Evolutionary conservation across 2,888 invertebrate species (phyloP).

Genomic region (Zaprionus obscuricornis): DNA sequence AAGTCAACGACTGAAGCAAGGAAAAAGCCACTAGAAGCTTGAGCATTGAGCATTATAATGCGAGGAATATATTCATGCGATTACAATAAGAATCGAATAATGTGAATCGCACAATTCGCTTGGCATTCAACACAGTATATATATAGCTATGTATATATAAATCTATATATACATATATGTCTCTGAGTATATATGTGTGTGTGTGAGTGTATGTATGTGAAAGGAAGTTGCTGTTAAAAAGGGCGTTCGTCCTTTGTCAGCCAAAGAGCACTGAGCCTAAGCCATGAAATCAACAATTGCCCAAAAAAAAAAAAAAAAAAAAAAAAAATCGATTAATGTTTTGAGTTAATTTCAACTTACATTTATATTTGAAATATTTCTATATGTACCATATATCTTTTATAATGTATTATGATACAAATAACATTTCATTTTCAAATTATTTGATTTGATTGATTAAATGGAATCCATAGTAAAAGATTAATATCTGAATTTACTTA

Average conservation of each 20-base stretch:
- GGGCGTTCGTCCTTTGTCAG: slow-evolving; percentile 37
- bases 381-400: no score
- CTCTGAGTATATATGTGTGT: neutral
- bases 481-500: no score
- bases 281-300: slow-evolving; percentile 36
- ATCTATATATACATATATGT: neutral
- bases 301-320: neutral
- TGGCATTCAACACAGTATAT: slow-evolving; percentile 23
- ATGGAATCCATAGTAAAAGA: no score
- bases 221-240: slow-evolving; percentile 47
- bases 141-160: neutral
- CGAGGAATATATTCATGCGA: slow-evolving; percentile 73
- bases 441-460: no score
- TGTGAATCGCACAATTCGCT: slow-evolving; percentile 50
- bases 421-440: no score
- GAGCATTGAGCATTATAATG: slow-evolving; percentile 64
- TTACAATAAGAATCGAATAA: slow-evolving; percentile 76
- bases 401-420: no score
- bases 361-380: no score
- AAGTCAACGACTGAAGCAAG: slow-evolving; percentile 66
- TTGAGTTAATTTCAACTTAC: no score
- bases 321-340: slow-evolving; percentile 37
- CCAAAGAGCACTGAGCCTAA: slow-evolving; percentile 6
- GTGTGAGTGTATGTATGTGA: neutral
- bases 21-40: slow-evolving; percentile 71